phyloP scores from a whole-genome alignment of 2,113 vertebrate genomes.

The Gymnorhina tibicen region DNA sequence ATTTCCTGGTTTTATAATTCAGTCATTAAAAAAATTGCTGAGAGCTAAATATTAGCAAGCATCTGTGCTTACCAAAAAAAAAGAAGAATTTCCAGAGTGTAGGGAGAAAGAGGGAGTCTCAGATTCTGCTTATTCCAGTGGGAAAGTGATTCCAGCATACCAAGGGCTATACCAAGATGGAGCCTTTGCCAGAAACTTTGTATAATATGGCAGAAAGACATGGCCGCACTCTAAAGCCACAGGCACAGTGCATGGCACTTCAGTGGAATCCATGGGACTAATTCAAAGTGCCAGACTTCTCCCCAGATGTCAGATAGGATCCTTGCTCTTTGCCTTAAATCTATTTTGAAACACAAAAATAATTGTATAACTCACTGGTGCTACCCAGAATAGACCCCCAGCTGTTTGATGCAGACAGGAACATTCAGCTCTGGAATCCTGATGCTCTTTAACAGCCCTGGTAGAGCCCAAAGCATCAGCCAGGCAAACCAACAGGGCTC shows the following conservation, averaged over 20 bases:
- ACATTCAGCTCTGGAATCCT: background rate
- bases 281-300: background rate
- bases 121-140: background rate
- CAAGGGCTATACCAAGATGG: background rate
- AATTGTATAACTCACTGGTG: background rate
- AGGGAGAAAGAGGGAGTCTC: background rate
- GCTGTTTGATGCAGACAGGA: background rate
- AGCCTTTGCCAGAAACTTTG: background rate
- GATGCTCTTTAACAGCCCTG: background rate
- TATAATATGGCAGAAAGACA: background rate
- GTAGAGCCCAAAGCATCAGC: background rate
- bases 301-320: background rate
- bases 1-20: conserved; percentile 36
- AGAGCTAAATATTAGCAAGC: conserved; percentile 6
- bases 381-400: background rate
- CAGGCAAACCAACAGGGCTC: background rate
- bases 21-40: background rate
- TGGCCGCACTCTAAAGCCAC: background rate
- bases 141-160: background rate
- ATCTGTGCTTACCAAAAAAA: background rate
- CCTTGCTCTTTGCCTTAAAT: background rate
- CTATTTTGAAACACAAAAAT: background rate
- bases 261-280: background rate
- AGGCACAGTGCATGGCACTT: background rate
- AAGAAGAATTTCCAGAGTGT: background rate